Conservation (phyloP, 2,888 invertebrate genomes). For the Tanypteryx hageni region DNA sequence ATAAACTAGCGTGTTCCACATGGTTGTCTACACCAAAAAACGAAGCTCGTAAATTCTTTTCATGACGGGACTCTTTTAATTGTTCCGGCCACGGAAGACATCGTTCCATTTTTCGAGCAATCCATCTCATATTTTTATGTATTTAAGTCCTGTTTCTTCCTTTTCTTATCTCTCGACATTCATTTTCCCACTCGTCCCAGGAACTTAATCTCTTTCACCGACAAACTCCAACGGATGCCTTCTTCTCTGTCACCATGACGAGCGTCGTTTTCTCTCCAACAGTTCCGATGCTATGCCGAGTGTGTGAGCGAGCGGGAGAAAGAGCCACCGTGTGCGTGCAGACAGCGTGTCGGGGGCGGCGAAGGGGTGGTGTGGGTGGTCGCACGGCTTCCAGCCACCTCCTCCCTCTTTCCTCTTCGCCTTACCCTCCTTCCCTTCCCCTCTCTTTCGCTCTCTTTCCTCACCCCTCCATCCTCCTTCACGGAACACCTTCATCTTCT, state of each 20-base stretch:
- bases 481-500: not conserved
- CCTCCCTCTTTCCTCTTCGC: not conserved
- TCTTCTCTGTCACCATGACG: too few species aligned
- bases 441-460: not conserved
- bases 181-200: constrained; percentile 35
- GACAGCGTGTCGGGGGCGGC: too few species aligned
- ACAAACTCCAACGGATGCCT: not conserved
- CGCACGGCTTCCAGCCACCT: too few species aligned
- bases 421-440: too few species aligned
- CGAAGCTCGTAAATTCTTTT: not conserved
- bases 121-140: constrained; percentile 19
- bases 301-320: too few species aligned
- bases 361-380: too few species aligned
- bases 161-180: constrained; percentile 34
- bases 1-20: constrained; percentile 23
- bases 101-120: constrained; percentile 43
- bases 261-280: too few species aligned
- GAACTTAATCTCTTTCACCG: constrained; percentile 31
- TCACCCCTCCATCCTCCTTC: not conserved
- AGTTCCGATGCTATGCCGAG: too few species aligned
- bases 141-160: constrained; percentile 41
- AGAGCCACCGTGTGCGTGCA: too few species aligned
- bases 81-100: constrained; percentile 37
- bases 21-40: not conserved
- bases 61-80: constrained; percentile 39